phyloP scores from a whole-genome alignment of 2,888 invertebrate genomes.

The Imbricaverruca yamaguchii region DNA sequence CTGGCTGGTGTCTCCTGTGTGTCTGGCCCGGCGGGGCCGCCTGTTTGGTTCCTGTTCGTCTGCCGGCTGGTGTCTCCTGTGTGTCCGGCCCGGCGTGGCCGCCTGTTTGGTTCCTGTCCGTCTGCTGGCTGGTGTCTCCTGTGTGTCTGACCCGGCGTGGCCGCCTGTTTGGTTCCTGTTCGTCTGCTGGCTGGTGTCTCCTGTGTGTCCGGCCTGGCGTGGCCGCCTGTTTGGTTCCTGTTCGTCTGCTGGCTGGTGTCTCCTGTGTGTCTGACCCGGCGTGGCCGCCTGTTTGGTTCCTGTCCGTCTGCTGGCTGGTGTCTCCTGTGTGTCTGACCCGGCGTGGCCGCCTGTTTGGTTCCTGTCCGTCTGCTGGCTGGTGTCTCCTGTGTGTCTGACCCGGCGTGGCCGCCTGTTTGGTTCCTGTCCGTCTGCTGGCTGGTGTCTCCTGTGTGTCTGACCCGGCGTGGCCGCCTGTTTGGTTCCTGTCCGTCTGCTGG shows the following conservation, averaged over 20 bases:
- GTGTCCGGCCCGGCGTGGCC: neutral
- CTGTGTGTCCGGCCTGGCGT: neutral
- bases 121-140: neutral
- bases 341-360: neutral
- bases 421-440: slow-evolving; percentile 8
- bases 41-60: too few relatives aligned
- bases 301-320: too few relatives aligned
- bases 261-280: too few relatives aligned
- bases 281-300: too few relatives aligned
- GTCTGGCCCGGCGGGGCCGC: neutral
- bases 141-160: neutral
- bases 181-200: neutral
- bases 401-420: too few relatives aligned
- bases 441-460: neutral
- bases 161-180: too few relatives aligned
- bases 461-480: neutral
- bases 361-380: slow-evolving; percentile 4
- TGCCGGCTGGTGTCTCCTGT: neutral
- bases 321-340: too few relatives aligned
- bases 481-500: too few relatives aligned
- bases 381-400: neutral
- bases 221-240: too few relatives aligned
- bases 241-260: too few relatives aligned
- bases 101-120: neutral
- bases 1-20: neutral